Evolutionary conservation across 2,797 vertebrate species (phyloP).

Genomic region (Enoplosus armatus): DNA sequence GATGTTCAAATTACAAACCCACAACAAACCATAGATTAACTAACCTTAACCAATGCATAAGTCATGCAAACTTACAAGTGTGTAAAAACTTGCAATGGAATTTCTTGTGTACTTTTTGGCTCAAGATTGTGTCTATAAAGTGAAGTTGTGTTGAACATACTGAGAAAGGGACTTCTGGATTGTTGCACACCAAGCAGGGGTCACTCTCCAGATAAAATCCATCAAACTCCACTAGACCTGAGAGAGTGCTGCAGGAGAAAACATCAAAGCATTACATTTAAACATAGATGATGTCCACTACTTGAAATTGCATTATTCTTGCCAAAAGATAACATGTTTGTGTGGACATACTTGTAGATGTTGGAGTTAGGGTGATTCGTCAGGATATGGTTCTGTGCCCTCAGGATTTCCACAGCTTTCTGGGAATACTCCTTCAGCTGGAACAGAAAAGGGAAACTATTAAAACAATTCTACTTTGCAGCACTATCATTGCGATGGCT

Average conservation of each 20-base stretch:
- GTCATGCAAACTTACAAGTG: not conserved
- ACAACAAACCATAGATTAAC: not conserved
- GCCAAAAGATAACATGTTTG: not conserved
- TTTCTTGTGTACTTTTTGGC: not conserved
- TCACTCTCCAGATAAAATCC: slow-evolving; percentile 98
- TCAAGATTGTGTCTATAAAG: not conserved
- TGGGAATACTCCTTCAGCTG: slow-evolving; percentile 98
- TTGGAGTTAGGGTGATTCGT: slow-evolving; percentile 99
- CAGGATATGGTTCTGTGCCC: slow-evolving; percentile 98
- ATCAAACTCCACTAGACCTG: slow-evolving; percentile 98
- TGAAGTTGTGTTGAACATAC: slow-evolving; percentile 76
- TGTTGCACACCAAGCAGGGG: slow-evolving; percentile 98
- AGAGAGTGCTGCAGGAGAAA: slow-evolving; percentile 89
- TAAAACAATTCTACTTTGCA: not conserved
- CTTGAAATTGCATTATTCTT: not conserved
- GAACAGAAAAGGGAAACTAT: slow-evolving; percentile 27
- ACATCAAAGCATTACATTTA: slow-evolving; percentile 5
- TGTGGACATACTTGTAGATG: slow-evolving; percentile 95
- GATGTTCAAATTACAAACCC: not conserved
- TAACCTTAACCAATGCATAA: not conserved
- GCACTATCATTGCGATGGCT: not conserved
- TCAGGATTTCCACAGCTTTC: slow-evolving; percentile 97
- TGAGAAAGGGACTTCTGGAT: slow-evolving; percentile 98
- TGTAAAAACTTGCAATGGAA: not conserved
- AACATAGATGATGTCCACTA: not conserved